Conservation (phyloP, 2,888 invertebrate genomes). For the Thymelicus lineola region DNA sequence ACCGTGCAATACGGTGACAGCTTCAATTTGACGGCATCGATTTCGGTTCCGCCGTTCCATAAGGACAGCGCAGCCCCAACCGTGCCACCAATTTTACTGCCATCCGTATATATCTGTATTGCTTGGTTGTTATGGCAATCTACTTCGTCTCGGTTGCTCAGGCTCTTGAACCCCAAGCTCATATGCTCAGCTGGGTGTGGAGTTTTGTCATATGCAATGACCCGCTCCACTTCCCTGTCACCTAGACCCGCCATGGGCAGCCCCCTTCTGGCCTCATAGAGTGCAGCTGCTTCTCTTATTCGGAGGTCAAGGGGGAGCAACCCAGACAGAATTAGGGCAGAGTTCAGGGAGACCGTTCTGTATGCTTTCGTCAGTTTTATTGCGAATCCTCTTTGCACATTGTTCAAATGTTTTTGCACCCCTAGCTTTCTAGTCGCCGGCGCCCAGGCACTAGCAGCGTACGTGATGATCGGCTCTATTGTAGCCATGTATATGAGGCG, state of each 20-base stretch:
- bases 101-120: conserved; percentile 3
- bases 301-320: neutral
- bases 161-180: no score
- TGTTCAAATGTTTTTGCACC: no score
- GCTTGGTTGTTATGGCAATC: neutral
- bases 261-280: neutral
- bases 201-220: no score
- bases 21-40: neutral
- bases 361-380: neutral
- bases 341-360: neutral
- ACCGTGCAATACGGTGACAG: conserved; percentile 7
- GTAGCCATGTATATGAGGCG: neutral
- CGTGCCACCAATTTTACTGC: conserved; percentile 8
- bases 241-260: no score
- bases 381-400: neutral
- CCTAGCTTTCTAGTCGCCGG: neutral
- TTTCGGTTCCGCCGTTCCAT: neutral
- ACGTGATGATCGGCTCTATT: neutral
- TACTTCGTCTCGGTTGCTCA: no score
- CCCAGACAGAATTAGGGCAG: neutral
- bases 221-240: no score
- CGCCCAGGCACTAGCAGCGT: neutral
- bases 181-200: neutral
- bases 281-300: neutral
- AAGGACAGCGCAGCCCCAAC: neutral